Evolutionary conservation across 2,888 invertebrate species (phyloP).

Genomic region (Lysandra coridon): DNA sequence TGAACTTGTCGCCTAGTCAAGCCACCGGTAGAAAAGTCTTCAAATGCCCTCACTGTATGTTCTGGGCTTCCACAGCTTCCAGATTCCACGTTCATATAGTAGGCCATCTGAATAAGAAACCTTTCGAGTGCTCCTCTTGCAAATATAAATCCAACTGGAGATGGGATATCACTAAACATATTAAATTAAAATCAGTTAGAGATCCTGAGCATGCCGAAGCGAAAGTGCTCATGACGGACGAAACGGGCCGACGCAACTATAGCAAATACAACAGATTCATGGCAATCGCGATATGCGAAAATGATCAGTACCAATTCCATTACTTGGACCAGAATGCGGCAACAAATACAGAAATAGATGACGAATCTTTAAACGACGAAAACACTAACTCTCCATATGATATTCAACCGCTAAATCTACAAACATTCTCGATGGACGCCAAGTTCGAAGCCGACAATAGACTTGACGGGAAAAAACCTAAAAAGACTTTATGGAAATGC

Average conservation of each 20-base stretch:
- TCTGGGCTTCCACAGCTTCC: slow-evolving; percentile 95
- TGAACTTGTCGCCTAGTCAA: slow-evolving; percentile 82
- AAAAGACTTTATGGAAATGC: slow-evolving; percentile 92
- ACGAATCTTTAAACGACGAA: slow-evolving; percentile 77
- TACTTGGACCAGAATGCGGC: slow-evolving; percentile 65
- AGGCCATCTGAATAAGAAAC: slow-evolving; percentile 94
- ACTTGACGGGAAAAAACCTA: slow-evolving; percentile 75
- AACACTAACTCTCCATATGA: slow-evolving; percentile 67
- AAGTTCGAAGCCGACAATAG: slow-evolving; percentile 53
- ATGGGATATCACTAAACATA: slow-evolving; percentile 98
- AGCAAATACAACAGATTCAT: slow-evolving; percentile 95
- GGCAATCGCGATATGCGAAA: slow-evolving; percentile 80
- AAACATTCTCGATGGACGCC: slow-evolving; percentile 61
- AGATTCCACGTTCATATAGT: slow-evolving; percentile 96
- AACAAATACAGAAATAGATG: slow-evolving; percentile 68
- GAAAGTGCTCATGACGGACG: slow-evolving; percentile 93
- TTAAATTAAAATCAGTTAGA: slow-evolving; percentile 91
- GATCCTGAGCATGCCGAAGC: slow-evolving; percentile 90
- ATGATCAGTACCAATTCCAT: slow-evolving; percentile 74
- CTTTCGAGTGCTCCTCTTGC: slow-evolving; percentile 97
- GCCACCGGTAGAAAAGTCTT: slow-evolving; percentile 89
- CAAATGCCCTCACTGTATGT: slow-evolving; percentile 95
- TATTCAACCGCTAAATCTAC: slow-evolving; percentile 82
- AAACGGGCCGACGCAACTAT: slow-evolving; percentile 94
- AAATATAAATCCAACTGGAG: slow-evolving; percentile 97